Percentiles rank a stretch among this genome's conserved stretches.
phyloP scores from a whole-genome alignment of 2,888 invertebrate species.

The Agapetus fuscipes region DNA sequence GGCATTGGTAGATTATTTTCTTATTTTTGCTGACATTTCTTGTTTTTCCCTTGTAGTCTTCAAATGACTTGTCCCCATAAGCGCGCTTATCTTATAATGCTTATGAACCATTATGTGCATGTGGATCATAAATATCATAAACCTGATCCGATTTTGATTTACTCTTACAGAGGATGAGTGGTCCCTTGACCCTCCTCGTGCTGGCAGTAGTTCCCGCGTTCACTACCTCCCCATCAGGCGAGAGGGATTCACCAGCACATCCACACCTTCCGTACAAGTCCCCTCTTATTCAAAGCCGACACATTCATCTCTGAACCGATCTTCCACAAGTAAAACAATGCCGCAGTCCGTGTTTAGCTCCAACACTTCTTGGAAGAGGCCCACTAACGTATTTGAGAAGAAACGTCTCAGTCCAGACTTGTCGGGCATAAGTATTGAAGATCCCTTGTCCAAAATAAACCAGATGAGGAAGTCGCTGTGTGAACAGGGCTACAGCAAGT shows the following conservation, averaged over 20 bases:
- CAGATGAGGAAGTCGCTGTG: too few relatives aligned
- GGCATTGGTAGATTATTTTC: too few relatives aligned
- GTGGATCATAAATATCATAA: too few relatives aligned
- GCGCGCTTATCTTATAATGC: too few relatives aligned
- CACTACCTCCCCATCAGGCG: slow-evolving; percentile 36
- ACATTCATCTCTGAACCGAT: background rate
- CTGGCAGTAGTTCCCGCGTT: slow-evolving; percentile 28
- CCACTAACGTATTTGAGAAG: too few relatives aligned
- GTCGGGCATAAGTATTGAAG: background rate
- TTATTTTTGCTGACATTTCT: too few relatives aligned
- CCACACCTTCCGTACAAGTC: background rate
- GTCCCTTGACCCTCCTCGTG: slow-evolving; percentile 29
- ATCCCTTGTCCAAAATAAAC: too few relatives aligned
- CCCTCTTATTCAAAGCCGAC: background rate
- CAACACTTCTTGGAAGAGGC: background rate
- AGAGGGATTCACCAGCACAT: slow-evolving; percentile 26
- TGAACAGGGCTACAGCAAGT: too few relatives aligned
- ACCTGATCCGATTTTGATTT: too few relatives aligned
- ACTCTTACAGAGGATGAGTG: slow-evolving; percentile 24
- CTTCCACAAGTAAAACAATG: background rate
- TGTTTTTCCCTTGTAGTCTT: too few relatives aligned
- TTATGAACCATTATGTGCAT: slow-evolving; percentile 1
- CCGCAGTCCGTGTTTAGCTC: background rate
- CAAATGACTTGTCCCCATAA: too few relatives aligned
- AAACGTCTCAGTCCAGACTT: background rate